phyloP scores from a whole-genome alignment of 2,797 vertebrate genomes.

The Hybognathus amarus region DNA sequence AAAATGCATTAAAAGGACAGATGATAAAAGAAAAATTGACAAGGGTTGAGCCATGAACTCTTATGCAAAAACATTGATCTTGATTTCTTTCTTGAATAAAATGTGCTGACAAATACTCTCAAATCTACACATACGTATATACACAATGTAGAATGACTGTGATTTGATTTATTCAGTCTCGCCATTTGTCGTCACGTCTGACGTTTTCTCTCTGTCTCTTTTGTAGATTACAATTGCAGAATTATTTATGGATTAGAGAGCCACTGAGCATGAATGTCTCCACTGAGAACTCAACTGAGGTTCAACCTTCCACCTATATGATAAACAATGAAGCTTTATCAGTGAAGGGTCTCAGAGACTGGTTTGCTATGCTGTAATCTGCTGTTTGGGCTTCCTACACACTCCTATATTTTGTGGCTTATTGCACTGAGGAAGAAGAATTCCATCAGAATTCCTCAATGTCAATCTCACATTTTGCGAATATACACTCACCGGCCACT shows the following conservation, averaged over 20 bases:
- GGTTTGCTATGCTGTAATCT: not conserved
- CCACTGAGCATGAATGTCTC: not conserved
- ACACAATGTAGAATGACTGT: not conserved
- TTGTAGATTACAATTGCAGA: not conserved
- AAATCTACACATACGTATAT: not conserved
- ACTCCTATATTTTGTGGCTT: constrained; percentile 19
- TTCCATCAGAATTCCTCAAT: not conserved
- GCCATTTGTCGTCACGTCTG: not conserved
- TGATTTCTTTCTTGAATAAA: not conserved
- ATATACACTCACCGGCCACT: no score
- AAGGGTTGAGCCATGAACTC: not conserved
- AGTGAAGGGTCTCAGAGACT: not conserved
- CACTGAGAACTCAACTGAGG: not conserved
- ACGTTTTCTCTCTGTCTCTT: not conserved
- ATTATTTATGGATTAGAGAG: not conserved
- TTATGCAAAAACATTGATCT: not conserved
- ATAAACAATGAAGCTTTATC: not conserved
- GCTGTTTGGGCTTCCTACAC: not conserved
- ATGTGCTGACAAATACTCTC: not conserved
- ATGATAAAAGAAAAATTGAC: not conserved
- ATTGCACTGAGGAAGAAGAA: not conserved
- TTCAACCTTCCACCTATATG: not conserved
- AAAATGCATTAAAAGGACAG: not conserved
- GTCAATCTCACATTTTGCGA: constrained; percentile 12
- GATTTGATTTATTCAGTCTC: not conserved